Evolutionary conservation across 2,888 invertebrate genomes (phyloP).

Genomic region (Platycheirus albimanus): DNA sequence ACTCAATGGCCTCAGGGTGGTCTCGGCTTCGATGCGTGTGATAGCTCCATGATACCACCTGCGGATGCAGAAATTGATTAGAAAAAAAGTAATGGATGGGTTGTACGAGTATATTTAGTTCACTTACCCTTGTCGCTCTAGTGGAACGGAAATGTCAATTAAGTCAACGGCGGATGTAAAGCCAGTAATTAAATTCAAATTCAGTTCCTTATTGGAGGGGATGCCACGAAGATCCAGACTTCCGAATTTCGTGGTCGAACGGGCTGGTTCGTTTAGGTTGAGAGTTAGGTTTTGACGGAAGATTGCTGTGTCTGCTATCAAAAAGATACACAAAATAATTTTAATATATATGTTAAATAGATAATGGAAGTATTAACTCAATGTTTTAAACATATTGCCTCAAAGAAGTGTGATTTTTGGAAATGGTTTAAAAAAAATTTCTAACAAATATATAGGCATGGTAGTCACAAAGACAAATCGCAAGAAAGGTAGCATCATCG

Average conservation of each 20-base stretch:
- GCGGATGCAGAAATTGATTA: conserved; percentile 70
- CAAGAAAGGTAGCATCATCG: too few species aligned
- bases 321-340: not conserved
- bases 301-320: conserved; percentile 83
- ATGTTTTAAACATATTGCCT: too few species aligned
- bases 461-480: too few species aligned
- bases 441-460: too few species aligned
- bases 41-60: conserved; percentile 98
- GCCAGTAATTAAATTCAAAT: conserved; percentile 87
- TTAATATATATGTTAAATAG: too few species aligned
- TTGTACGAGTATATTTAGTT: conserved; percentile 29
- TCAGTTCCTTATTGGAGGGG: conserved; percentile 85
- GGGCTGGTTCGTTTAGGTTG: conserved; percentile 86
- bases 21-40: conserved; percentile 95
- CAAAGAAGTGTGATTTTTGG: too few species aligned
- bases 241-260: conserved; percentile 80
- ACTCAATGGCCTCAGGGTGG: conserved; percentile 90
- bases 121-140: conserved; percentile 93
- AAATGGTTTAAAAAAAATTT: too few species aligned
- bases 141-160: conserved; percentile 91
- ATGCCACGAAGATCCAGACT: conserved; percentile 82
- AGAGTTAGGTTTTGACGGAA: conserved; percentile 89
- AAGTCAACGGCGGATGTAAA: conserved; percentile 87
- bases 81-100: conserved; percentile 22
- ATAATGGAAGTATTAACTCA: too few species aligned